Evolutionary conservation across 2,113 vertebrate genomes (phyloP).

Genomic region (Phoxinus phoxinus): DNA sequence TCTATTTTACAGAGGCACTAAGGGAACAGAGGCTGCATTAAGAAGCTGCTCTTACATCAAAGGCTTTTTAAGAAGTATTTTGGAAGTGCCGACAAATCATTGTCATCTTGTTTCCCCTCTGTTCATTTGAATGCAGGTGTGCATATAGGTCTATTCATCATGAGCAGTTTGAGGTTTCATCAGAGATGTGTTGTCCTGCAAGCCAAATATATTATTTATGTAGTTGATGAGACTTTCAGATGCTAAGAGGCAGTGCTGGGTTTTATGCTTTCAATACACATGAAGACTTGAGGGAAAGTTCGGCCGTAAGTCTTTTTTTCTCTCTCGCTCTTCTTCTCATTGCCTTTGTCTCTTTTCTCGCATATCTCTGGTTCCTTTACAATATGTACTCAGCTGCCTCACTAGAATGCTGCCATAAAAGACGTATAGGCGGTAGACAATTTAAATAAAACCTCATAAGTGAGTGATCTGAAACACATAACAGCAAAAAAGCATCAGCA

Average conservation of each 20-base stretch:
- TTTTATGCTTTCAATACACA: background rate
- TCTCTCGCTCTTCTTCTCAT: background rate
- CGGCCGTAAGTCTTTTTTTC: background rate
- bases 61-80: background rate
- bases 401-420: background rate
- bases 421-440: background rate
- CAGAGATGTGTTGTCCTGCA: constrained; percentile 17
- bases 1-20: background rate
- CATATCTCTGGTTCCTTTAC: background rate
- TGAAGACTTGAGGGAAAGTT: constrained; percentile 2
- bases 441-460: background rate
- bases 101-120: background rate
- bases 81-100: background rate
- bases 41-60: constrained; percentile 3
- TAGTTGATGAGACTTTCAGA: constrained; percentile 13
- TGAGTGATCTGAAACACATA: background rate
- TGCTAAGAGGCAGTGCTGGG: background rate
- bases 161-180: constrained; percentile 1
- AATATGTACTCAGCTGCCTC: background rate
- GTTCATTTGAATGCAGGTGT: constrained; percentile 1
- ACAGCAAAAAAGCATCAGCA: background rate
- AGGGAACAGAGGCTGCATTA: background rate
- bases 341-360: background rate
- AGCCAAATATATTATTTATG: constrained; percentile 6
- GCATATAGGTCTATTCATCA: background rate